phyloP scores from a whole-genome alignment of 2,113 vertebrate species.

The Hassar affinis region DNA sequence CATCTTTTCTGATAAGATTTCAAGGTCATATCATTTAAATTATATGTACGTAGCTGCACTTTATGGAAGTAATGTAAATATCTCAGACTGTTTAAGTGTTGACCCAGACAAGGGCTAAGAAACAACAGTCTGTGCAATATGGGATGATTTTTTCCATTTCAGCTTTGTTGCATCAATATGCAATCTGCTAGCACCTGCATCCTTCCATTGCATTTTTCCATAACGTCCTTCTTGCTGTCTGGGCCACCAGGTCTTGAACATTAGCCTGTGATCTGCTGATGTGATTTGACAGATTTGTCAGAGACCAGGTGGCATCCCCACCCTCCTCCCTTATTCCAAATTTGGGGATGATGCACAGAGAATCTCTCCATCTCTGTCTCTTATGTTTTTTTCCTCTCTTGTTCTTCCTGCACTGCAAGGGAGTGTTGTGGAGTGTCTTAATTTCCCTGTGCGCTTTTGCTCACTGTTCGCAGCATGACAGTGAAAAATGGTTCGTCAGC shows the following conservation, averaged over 20 bases:
- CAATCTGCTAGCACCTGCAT: conserved; percentile 26
- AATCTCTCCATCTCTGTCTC: conserved; percentile 28
- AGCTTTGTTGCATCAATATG: conserved; percentile 34
- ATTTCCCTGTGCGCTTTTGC: conserved; percentile 53
- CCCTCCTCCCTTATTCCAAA: conserved; percentile 39
- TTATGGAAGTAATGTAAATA: conserved; percentile 1
- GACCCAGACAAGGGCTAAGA: not conserved
- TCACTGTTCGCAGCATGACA: conserved; percentile 57
- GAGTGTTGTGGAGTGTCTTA: conserved; percentile 49
- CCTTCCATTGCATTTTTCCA: conserved; percentile 26
- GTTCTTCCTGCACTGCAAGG: conserved; percentile 42
- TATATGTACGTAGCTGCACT: not conserved
- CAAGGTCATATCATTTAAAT: not conserved
- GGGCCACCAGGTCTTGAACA: conserved; percentile 18
- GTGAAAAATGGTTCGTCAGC: conserved; percentile 64
- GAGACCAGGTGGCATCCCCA: conserved; percentile 48
- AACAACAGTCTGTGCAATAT: conserved; percentile 11
- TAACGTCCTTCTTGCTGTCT: conserved; percentile 1
- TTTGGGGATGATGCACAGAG: conserved; percentile 37
- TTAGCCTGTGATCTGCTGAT: conserved; percentile 37
- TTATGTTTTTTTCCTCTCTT: conserved; percentile 9
- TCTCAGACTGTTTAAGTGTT: not conserved
- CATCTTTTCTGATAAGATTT: not conserved
- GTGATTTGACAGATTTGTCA: conserved; percentile 53
- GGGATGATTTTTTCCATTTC: conserved; percentile 21